These are phyloP conservation scores for Urocitellus parryii DNA, from an alignment of 2,113 vertebrate genomes.

Conservation along the genomic window DNA sequence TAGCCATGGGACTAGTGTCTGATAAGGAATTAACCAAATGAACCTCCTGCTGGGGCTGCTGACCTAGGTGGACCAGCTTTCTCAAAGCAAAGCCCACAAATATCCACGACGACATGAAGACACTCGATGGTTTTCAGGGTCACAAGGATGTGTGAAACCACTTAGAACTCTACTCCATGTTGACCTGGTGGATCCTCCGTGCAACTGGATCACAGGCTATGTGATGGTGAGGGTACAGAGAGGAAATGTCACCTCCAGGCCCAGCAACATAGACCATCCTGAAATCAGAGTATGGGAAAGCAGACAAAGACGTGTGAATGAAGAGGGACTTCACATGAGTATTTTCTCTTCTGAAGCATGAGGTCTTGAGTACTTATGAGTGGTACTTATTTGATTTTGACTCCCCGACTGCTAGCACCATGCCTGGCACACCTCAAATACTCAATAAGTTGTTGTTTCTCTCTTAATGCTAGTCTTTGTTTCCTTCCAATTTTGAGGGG, in stretches of 20 bases:
- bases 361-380: not conserved
- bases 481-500: not conserved
- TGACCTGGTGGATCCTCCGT: not conserved
- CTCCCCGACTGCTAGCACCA: not conserved
- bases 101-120: not conserved
- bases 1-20: not conserved
- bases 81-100: constrained; percentile 41
- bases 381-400: not conserved
- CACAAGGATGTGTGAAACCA: not conserved
- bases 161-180: not conserved
- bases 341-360: not conserved
- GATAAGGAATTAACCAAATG: constrained; percentile 63
- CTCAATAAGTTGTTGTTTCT: not conserved
- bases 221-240: rapidly evolving
- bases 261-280: rapidly evolving
- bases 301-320: not conserved
- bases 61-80: constrained; percentile 42
- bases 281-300: too few relatives aligned
- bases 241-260: not conserved
- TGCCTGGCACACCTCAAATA: not conserved
- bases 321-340: not conserved
- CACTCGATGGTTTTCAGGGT: not conserved
- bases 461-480: not conserved
- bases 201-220: not conserved
- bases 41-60: constrained; percentile 65